A percentile compares a stretch with the other conserved stretches of the same genome.
These are phyloP conservation scores for Xestia sexstrigata DNA, from an alignment of 2,888 invertebrate species.

Conservation along the genomic window DNA sequence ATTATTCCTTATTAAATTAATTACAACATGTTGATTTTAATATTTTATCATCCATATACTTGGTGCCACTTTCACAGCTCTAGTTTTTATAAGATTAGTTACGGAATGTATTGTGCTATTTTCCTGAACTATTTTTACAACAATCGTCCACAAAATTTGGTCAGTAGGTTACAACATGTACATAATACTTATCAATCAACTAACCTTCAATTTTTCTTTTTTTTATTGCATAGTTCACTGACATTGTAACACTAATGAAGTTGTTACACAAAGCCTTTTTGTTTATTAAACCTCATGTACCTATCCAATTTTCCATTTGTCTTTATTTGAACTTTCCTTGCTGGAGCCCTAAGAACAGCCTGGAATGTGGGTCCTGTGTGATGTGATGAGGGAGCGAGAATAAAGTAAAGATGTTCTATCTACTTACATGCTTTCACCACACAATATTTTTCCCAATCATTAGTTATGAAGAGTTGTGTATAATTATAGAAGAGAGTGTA, in stretches of 20 bases:
- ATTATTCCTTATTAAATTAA: not conserved
- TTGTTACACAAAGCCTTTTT: not conserved
- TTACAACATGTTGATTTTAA: not conserved
- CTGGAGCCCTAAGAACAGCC: too few species aligned
- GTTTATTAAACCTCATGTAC: not conserved
- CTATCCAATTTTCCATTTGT: not conserved
- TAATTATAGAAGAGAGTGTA: not conserved
- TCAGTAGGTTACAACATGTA: conserved; percentile 21
- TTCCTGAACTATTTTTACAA: not conserved
- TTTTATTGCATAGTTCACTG: conserved; percentile 23
- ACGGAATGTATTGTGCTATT: not conserved
- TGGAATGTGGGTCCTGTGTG: not conserved
- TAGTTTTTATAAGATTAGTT: not conserved
- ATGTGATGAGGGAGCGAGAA: too few species aligned
- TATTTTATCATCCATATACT: not conserved
- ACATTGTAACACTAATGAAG: conserved; percentile 2
- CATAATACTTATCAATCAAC: conserved; percentile 5
- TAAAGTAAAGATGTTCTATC: too few species aligned
- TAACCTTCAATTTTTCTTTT: conserved; percentile 34
- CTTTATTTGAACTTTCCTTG: not conserved
- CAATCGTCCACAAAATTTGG: too few species aligned
- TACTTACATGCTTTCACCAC: not conserved
- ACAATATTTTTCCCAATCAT: not conserved
- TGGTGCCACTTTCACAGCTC: not conserved
- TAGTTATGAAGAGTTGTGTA: not conserved